Base-by-base conservation (phyloP, 2,797 vertebrate species). In the Sebastiscus tertius region DNA sequence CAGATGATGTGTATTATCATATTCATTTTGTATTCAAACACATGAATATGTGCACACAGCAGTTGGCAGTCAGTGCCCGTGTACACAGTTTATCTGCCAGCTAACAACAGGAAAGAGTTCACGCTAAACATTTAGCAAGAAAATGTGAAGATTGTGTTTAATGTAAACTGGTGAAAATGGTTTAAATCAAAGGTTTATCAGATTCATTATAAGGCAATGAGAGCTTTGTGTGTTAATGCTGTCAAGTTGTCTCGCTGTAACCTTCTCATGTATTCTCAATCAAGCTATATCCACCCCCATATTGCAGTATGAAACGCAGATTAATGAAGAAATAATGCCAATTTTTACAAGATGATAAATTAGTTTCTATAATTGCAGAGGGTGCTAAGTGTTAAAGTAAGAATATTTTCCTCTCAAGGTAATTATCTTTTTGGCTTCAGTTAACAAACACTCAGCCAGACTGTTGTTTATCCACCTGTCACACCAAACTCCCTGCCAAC, bases 351-450 rank as follows among this genome's bases (percentile, higher is more conserved):
- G n/a, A 67, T 49, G 29, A 58, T 36, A 36, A 49, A 81, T 20
- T 4, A 42, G 22, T 34, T 12, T 58, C 8, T 61, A 4, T 67
- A 75, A 63, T 63, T 63, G 6, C 49, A 46, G 22, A 8, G 29
- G 9, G 16, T 36, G 29, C 31, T 54, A 18, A 52, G 26, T 9
- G 12, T 42, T 56, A 10, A 69, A 71, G 22, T 74, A 18, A 29
- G 59, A 75, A 52, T 62, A 36, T 74, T 71, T 85, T 64, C n/a
- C 14, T 72, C 59, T 39, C 2, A 27, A 68, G 26, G n/a, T 77
- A 78, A 84, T 79, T 80, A 79, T 80, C 6, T 65, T 55, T 81
- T 80, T 88, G 65, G 58, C 56, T 72, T 62, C 39, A 65, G 49
- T 71, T 67, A 46, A 75, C 52, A 74, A 75, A 74, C 62, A 71